Evolutionary conservation across 2,113 vertebrate genomes (phyloP).

Genomic region (Ammodytes marinus): DNA sequence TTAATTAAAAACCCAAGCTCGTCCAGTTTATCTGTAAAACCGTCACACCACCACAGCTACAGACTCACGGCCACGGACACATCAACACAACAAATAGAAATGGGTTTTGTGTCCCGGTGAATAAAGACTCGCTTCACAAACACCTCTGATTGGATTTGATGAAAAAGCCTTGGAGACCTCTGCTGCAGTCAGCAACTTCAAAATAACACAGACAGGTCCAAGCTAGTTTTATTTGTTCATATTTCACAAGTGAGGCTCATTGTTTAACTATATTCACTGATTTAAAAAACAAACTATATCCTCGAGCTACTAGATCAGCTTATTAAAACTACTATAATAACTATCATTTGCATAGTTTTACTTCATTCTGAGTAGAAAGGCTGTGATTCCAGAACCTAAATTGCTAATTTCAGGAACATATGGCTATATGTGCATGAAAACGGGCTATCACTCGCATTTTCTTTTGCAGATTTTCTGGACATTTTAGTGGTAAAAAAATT

Average conservation of each 20-base stretch:
- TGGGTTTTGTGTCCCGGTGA: background rate
- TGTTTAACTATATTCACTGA: background rate
- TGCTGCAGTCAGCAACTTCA: background rate
- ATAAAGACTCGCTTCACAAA: background rate
- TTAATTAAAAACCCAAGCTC: conserved; percentile 11
- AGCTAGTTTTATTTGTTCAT: background rate
- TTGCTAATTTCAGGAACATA: too few relatives aligned
- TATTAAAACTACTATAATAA: too few relatives aligned
- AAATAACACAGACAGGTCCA: background rate
- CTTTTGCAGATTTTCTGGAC: background rate
- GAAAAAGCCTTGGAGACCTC: background rate
- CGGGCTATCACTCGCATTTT: background rate
- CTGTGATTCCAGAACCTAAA: too few relatives aligned
- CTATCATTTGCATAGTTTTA: too few relatives aligned
- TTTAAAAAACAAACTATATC: background rate
- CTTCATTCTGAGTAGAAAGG: background rate
- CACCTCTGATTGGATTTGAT: background rate
- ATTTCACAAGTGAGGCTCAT: background rate
- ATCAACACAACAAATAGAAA: background rate
- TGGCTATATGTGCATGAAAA: too few relatives aligned
- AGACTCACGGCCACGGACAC: background rate
- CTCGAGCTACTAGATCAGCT: background rate
- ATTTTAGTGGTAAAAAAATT: too few relatives aligned
- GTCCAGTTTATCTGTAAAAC: background rate
- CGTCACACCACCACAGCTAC: background rate